Conservation (phyloP, 2,113 vertebrate genomes). For the Rhea americana region DNA sequence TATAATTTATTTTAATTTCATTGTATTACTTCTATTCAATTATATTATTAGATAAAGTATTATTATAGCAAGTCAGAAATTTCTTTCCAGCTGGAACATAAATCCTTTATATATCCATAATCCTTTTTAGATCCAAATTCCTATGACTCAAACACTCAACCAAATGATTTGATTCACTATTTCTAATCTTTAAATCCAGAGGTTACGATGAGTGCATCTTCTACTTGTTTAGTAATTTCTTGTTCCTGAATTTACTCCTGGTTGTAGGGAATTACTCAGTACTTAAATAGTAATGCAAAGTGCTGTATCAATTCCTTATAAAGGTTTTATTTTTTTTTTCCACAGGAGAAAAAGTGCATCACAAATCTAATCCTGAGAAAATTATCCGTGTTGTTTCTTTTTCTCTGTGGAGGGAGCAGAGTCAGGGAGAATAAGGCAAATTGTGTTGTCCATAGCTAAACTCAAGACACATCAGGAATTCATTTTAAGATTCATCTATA, state of each 20-base stretch:
- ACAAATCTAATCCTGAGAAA: neutral
- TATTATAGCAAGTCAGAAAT: neutral
- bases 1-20: neutral
- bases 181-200: neutral
- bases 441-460: neutral
- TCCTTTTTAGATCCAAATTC: neutral
- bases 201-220: neutral
- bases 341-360: neutral
- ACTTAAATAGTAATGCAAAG: neutral
- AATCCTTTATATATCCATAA: neutral
- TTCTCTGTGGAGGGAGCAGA: neutral
- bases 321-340: neutral
- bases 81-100: neutral
- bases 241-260: neutral
- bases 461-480: neutral
- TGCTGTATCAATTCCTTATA: neutral
- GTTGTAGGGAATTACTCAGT: neutral
- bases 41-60: neutral
- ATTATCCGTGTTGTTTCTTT: neutral
- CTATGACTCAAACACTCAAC: neutral
- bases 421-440: neutral
- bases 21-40: neutral
- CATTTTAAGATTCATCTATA: neutral
- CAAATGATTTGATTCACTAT: neutral
- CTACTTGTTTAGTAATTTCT: neutral